Evolutionary conservation across 2,888 invertebrate species (phyloP).

Genomic region (Ctenicera cuprea): DNA sequence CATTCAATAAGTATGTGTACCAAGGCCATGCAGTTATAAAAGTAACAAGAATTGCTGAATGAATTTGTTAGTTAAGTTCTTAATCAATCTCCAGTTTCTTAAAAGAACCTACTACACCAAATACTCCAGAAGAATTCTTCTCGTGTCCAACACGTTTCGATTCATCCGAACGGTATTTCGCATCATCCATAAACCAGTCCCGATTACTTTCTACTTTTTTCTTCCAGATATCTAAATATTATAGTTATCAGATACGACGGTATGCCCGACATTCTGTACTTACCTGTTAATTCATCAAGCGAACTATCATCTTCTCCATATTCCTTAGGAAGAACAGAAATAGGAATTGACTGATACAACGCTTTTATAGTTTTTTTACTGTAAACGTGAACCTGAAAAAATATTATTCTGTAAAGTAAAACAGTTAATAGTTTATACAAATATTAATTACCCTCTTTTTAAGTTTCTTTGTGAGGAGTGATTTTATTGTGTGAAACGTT

Average conservation of each 20-base stretch:
- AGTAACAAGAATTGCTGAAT: too few relatives aligned
- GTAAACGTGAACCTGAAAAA: neutral
- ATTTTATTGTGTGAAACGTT: slow-evolving; percentile 75
- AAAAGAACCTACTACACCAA: slow-evolving; percentile 73
- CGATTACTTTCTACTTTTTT: slow-evolving; percentile 73
- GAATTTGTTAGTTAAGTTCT: too few relatives aligned
- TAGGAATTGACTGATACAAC: slow-evolving; percentile 76
- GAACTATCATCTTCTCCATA: slow-evolving; percentile 80
- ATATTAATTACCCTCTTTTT: slow-evolving; percentile 75
- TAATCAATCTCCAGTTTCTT: neutral
- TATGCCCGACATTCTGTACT: neutral
- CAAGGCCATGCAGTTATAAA: too few relatives aligned
- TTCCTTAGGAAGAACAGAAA: slow-evolving; percentile 77
- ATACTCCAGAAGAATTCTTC: slow-evolving; percentile 74
- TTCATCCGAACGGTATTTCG: slow-evolving; percentile 73
- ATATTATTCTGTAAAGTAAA: neutral
- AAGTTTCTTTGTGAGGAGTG: slow-evolving; percentile 78
- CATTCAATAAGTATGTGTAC: too few relatives aligned
- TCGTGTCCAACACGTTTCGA: slow-evolving; percentile 74
- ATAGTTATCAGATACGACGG: too few relatives aligned
- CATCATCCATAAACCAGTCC: slow-evolving; percentile 75
- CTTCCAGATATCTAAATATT: slow-evolving; percentile 72
- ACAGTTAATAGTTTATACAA: neutral
- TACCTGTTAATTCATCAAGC: slow-evolving; percentile 74
- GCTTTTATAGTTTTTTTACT: slow-evolving; percentile 64